Base-by-base conservation (phyloP, 1,140 invertebrate species). In the Cylas formicarius region DNA sequence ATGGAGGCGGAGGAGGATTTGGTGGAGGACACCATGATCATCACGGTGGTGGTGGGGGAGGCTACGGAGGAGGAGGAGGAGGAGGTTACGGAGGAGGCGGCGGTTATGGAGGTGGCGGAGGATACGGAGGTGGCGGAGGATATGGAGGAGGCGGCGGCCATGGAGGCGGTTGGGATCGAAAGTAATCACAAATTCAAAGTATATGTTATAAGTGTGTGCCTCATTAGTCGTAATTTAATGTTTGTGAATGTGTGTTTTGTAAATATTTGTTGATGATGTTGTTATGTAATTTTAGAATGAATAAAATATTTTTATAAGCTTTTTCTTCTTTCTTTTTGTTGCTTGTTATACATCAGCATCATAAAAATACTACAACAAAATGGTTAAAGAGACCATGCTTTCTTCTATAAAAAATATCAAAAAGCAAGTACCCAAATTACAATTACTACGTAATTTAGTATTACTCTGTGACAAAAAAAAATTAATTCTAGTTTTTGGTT, bases 211-310 rank as follows among this genome's bases (percentile, higher is more conserved):
- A 13, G 26, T 38, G 38, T 42, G 6, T 20, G 13, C 7, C 7
- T 14, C 31, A 16, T 32, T 32, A 32, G 11, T 21, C 22, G 19
- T 14, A 34, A 29, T 18, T 41, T 16, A 16, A 16, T 21, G 33
- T 17, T 38, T 37, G 33, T 50, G 22, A 41, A 35, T 17, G 39
- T 48, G 40, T 51, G 24, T 29, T 37, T 34, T 53, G 40, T 44
- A 31, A 38, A 36, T 52, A 31, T 45, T 33, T 51, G 48, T 20
- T n/a, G 38, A 31, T 50, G 37, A 39, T 54, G 48, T 54, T 48
- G 17, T 50, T 51, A 48, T 51, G 16, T 20, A 19, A 20, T 18
- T 36, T 28, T 21, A 32, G 31, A n/a, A 9, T 14, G 17, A 28
- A 9, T 7, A n/a, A 3, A 24, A 26, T 13, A 19, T 24, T 26